Conservation (phyloP, 2,797 vertebrate genomes). For the Vultur gryphus region DNA sequence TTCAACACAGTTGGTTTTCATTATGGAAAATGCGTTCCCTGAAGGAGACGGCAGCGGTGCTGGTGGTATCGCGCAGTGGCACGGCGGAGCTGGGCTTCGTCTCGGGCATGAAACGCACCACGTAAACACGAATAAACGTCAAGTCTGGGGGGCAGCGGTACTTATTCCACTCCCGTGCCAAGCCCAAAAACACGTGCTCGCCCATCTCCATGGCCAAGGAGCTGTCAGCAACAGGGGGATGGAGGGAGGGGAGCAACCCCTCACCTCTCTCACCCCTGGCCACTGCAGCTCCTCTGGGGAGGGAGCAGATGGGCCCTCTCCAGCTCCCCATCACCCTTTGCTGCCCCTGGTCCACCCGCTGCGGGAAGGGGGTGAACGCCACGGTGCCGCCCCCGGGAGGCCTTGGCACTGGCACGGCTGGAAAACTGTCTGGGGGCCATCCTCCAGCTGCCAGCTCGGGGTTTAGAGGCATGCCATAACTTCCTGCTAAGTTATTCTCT, state of each 20-base stretch:
- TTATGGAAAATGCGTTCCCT: neutral
- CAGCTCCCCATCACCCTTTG: rapidly evolving
- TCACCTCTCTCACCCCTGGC: rapidly evolving
- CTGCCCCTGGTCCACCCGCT: rapidly evolving
- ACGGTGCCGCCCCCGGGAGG: neutral
- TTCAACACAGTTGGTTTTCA: neutral
- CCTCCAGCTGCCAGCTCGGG: neutral
- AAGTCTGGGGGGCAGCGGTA: neutral
- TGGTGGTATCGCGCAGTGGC: rapidly evolving
- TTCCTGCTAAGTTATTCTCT: neutral
- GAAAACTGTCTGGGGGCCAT: neutral
- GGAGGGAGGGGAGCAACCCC: neutral
- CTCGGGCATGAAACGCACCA: rapidly evolving
- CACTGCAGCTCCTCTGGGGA: neutral
- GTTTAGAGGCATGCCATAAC: neutral
- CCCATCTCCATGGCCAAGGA: neutral
- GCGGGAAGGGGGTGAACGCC: rapidly evolving
- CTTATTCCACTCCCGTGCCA: neutral
- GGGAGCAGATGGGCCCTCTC: rapidly evolving
- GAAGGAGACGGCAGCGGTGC: rapidly evolving
- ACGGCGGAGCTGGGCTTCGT: neutral
- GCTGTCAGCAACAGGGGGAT: neutral
- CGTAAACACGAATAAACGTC: rapidly evolving
- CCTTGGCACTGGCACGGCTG: neutral
- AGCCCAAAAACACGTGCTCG: rapidly evolving